Conservation (phyloP, 2,113 vertebrate genomes). For the Cricetomys ansorgei region DNA sequence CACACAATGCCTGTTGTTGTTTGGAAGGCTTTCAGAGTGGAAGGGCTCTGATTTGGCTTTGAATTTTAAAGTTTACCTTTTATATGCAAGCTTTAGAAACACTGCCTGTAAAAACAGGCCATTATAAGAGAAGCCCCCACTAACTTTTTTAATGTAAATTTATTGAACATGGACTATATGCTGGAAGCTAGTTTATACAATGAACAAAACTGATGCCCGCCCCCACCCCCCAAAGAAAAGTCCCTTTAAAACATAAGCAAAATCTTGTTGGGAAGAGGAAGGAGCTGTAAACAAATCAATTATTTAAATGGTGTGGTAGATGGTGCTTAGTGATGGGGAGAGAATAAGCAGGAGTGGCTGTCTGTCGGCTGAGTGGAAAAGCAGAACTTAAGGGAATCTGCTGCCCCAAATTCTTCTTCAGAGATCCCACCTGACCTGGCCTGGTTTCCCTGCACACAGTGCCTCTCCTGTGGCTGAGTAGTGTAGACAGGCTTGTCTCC, state of each 20-base stretch:
- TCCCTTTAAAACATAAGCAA: neutral
- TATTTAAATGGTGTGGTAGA: conserved; percentile 24
- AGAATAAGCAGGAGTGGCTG: neutral
- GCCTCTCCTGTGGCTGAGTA: neutral
- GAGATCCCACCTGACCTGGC: neutral
- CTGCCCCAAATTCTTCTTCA: too few relatives aligned
- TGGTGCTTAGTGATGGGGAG: neutral
- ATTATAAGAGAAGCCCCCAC: neutral
- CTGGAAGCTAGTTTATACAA: neutral
- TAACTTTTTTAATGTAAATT: neutral
- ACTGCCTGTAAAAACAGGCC: neutral
- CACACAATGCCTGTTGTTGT: neutral
- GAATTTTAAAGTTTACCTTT: neutral
- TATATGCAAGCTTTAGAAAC: neutral
- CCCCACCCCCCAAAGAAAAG: neutral
- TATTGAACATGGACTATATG: neutral
- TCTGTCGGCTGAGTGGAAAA: neutral
- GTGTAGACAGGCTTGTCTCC: neutral
- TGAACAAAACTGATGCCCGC: neutral
- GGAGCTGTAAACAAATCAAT: neutral
- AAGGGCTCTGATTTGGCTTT: neutral
- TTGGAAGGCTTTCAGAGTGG: neutral
- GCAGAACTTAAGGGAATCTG: neutral
- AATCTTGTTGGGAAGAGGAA: neutral
- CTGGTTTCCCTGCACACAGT: neutral